Evolutionary conservation across 2,113 vertebrate genomes (phyloP), one percentile per base, ranked within the genome.

Genomic region (Nematolebias whitei): DNA sequence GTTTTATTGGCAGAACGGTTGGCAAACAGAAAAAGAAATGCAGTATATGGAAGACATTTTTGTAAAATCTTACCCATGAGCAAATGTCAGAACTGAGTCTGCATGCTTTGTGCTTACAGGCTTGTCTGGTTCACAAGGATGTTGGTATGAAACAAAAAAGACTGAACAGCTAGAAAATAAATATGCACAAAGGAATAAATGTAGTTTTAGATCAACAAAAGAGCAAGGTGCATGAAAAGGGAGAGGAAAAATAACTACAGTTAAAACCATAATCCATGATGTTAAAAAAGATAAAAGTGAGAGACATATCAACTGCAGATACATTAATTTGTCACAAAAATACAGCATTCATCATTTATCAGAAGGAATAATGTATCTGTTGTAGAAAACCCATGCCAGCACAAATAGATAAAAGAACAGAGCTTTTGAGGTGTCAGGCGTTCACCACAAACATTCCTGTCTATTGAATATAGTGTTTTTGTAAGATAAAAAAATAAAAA

Each of bases 371-470:
- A 79, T 26, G 24, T 26, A 43, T 62, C 76, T 72, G 50, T 76
- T 79, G 78, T 63, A 62, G 68, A 80, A 82, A 83, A 71, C 54
- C 67, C 65, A 71, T 73, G 72, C 66, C 62, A 72, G 54, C 52
- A 66, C 51, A 69, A 23, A 45, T 35, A 49, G 83, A 82, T 78
- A 74, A 83, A 85, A 76, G 77, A 83, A 68, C 20, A 55, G 56
- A 79, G 73, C 81, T 80, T 79, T 85, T 86, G 86, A 76, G 74
- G 82, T 83, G 82, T 79, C 51, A n/a, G 63, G 45, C 74, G 65
- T 35, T 71, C 83, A 78, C 68, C 62, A 80, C 49, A n/a, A n/a
- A n/a, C n/a, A n/a, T n/a, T n/a, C n/a, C 68, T 54, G 74, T 63
- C 71, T 74, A 56, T 62, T 71, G 67, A 83, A 64, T 12, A 62